These are phyloP conservation scores for Emydura subglobosa DNA, from an alignment of 2,113 vertebrate species.

Conservation along the genomic window DNA sequence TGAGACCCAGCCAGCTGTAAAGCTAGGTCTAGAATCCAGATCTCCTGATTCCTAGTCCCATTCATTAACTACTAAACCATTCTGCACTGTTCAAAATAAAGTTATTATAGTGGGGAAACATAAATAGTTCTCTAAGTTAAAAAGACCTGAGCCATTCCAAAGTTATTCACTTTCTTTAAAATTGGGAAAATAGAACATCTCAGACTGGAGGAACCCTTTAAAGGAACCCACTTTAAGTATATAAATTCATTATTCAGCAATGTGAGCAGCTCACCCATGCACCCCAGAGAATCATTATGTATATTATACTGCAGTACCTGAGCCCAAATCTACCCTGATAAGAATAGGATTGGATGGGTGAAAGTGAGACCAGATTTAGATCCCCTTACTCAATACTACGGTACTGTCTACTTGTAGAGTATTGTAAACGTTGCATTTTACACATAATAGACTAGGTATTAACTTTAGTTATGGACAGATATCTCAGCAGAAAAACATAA, in stretches of 20 bases:
- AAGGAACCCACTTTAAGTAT: background rate
- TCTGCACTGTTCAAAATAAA: background rate
- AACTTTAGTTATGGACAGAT: background rate
- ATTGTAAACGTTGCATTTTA: background rate
- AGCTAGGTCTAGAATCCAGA: background rate
- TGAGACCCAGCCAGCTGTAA: background rate
- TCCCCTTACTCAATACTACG: background rate
- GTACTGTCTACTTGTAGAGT: background rate
- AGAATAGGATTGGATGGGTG: background rate
- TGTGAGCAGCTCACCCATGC: background rate
- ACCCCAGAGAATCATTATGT: background rate
- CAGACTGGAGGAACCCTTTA: rapidly evolving
- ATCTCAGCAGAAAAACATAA: background rate
- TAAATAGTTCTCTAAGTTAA: background rate
- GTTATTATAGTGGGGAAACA: background rate
- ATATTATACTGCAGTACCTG: background rate
- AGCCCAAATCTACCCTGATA: background rate
- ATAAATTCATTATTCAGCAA: background rate
- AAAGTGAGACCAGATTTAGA: background rate
- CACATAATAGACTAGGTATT: background rate
- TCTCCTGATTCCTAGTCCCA: background rate
- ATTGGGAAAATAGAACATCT: background rate
- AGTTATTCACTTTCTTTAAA: background rate
- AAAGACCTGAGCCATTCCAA: rapidly evolving
- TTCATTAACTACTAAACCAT: background rate